Conservation (phyloP, 2,113 vertebrate genomes). For the Tragelaphus buxtoni region DNA sequence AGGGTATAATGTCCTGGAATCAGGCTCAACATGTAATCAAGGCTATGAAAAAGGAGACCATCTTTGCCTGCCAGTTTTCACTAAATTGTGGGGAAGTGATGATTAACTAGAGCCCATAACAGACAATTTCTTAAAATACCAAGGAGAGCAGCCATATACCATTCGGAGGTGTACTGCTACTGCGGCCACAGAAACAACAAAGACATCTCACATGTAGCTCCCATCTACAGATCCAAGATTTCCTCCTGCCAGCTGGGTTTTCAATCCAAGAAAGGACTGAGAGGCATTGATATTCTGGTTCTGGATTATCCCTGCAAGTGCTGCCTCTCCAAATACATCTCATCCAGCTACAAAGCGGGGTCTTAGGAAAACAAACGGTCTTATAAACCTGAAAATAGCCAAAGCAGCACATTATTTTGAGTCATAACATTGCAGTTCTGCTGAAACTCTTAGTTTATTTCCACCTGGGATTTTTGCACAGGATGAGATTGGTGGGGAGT, state of each 20-base stretch:
- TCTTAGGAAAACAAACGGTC: neutral
- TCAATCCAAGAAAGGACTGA: neutral
- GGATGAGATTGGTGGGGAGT: no score
- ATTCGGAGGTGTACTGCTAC: neutral
- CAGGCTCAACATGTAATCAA: neutral
- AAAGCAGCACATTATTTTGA: neutral
- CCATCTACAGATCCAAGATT: neutral
- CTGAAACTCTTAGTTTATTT: neutral
- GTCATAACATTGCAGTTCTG: neutral
- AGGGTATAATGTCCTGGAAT: neutral
- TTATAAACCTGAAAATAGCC: neutral
- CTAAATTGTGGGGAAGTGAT: conserved; percentile 14
- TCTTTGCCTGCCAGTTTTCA: neutral
- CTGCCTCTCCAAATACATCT: neutral
- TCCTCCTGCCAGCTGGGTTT: neutral
- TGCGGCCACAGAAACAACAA: neutral
- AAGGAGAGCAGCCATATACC: neutral
- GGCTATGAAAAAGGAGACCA: neutral
- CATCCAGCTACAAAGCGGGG: neutral
- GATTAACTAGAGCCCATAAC: neutral
- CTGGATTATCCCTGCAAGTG: neutral
- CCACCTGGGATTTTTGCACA: neutral
- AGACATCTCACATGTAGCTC: neutral
- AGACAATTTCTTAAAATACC: neutral
- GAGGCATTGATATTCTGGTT: neutral